A percentile compares a stretch with the other conserved stretches of the same genome.
Conservation (phyloP, 1,140 invertebrate genomes). For the Calliopsis andreniformis region DNA sequence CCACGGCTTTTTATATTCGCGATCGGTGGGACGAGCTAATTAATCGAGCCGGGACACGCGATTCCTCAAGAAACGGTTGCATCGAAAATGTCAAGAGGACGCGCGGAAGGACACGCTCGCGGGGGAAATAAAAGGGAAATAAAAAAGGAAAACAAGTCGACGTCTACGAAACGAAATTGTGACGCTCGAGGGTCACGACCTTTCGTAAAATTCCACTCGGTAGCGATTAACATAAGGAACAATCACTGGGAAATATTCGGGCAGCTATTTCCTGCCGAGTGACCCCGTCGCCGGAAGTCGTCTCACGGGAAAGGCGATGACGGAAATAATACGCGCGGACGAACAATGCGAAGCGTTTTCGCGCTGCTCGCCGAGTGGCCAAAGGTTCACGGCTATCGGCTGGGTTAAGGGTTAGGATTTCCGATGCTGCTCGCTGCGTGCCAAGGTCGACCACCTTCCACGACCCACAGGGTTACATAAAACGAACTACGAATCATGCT, state of each 20-base stretch:
- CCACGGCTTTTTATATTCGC: not conserved
- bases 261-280: conserved; percentile 73
- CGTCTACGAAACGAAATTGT: conserved; percentile 8
- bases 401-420: conserved; percentile 76
- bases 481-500: not conserved
- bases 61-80: not conserved
- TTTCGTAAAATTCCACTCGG: conserved; percentile 50
- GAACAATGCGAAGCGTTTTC: conserved; percentile 66
- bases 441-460: conserved; percentile 65
- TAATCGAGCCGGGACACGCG: conserved; percentile 17
- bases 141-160: not conserved
- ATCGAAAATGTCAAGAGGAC: too few relatives aligned
- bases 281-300: conserved; percentile 74
- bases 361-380: conserved; percentile 56
- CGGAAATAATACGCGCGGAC: conserved; percentile 67
- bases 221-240: conserved; percentile 74
- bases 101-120: too few relatives aligned
- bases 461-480: conserved; percentile 17
- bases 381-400: conserved; percentile 72
- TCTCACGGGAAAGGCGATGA: conserved; percentile 72
- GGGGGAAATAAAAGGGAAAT: not conserved
- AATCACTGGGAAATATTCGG: conserved; percentile 76
- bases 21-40: conserved; percentile 4
- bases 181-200: conserved; percentile 26
- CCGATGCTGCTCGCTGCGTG: conserved; percentile 71